A percentile compares a stretch with the other conserved stretches of the same genome.
Conservation (phyloP, 2,113 vertebrate genomes). For the Benitochromis conjunctus region DNA sequence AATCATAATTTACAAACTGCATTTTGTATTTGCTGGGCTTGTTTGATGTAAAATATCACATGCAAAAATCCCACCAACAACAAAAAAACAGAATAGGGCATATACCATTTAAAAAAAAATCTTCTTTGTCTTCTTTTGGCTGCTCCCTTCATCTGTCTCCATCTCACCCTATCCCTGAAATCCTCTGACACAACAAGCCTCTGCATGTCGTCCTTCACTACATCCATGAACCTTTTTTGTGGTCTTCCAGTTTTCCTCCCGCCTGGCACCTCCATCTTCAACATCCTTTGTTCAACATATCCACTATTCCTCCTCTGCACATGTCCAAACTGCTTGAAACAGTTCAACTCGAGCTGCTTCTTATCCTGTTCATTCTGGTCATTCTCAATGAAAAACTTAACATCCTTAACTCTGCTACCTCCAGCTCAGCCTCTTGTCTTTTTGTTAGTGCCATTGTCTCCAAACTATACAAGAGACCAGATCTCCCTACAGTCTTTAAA, state of each 20-base stretch:
- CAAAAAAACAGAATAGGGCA: too few relatives aligned
- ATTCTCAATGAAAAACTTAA: not conserved
- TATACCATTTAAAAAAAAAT: too few relatives aligned
- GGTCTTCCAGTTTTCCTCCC: not conserved
- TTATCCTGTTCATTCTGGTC: not conserved
- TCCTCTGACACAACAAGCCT: not conserved
- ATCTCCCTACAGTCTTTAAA: not conserved
- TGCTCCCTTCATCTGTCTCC: not conserved
- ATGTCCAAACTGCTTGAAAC: not conserved
- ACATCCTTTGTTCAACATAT: not conserved
- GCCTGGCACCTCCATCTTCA: not conserved
- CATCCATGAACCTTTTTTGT: not conserved
- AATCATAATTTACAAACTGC: too few relatives aligned
- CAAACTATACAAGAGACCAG: not conserved
- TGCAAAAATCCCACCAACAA: too few relatives aligned
- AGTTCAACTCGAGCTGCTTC: not conserved
- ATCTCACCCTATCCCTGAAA: not conserved
- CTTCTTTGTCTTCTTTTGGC: not conserved
- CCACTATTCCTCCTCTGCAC: not conserved
- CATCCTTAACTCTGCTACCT: not conserved
- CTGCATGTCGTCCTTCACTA: not conserved
- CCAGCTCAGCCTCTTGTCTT: not conserved
- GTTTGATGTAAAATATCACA: not conserved
- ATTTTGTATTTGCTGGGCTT: not conserved
- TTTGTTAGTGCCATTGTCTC: not conserved